Percentiles rank a stretch among this genome's conserved stretches.
Conservation (phyloP, 2,113 vertebrate genomes). For the Cairina moschata region DNA sequence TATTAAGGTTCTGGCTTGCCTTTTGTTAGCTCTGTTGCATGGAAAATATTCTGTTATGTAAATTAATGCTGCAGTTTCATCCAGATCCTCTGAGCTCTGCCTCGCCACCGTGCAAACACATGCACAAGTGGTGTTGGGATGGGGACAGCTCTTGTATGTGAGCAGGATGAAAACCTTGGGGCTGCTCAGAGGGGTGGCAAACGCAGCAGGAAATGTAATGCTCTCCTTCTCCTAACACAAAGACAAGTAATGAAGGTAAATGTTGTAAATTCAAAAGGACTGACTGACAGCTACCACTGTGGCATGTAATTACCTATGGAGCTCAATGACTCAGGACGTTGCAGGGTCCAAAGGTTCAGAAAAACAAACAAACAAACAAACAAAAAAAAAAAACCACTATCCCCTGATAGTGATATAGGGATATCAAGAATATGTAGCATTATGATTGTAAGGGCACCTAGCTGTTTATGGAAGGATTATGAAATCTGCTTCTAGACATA, state of each 20-base stretch:
- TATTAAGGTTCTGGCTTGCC: slow-evolving; percentile 44
- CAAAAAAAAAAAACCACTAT: not conserved
- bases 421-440: not conserved
- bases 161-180: not conserved
- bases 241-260: not conserved
- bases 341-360: not conserved
- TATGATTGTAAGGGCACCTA: not conserved
- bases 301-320: not conserved
- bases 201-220: not conserved
- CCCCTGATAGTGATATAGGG: too few relatives aligned
- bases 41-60: slow-evolving; percentile 55
- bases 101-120: not conserved
- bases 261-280: not conserved
- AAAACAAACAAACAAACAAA: not conserved
- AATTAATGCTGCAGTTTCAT: not conserved
- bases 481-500: not conserved
- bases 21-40: slow-evolving; percentile 44
- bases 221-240: not conserved
- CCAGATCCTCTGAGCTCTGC: not conserved
- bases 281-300: not conserved
- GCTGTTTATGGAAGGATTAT: not conserved
- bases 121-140: not conserved
- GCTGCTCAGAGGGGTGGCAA: not conserved
- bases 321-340: not conserved
- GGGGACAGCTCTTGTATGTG: not conserved